These are phyloP conservation scores for Nesoenas mayeri DNA, from an alignment of 2,113 vertebrate genomes.

Conservation along the genomic window DNA sequence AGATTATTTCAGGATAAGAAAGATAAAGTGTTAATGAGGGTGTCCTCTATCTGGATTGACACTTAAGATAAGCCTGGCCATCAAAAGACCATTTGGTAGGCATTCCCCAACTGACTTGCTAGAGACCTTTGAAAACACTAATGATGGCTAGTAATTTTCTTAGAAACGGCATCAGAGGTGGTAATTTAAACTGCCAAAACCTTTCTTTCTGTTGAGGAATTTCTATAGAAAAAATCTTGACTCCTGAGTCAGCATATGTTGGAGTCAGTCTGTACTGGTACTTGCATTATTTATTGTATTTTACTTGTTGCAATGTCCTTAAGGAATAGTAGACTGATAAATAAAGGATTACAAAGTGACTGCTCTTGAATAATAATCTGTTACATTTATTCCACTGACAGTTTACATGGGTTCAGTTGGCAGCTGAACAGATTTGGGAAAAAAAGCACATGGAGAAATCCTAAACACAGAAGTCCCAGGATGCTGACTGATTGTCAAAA, in stretches of 20 bases:
- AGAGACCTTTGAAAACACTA: background rate
- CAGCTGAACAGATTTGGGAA: background rate
- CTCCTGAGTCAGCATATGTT: background rate
- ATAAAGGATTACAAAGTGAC: background rate
- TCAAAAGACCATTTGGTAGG: background rate
- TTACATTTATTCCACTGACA: background rate
- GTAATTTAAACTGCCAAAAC: background rate
- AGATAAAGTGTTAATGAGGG: background rate
- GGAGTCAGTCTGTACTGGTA: background rate
- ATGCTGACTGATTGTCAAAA: background rate
- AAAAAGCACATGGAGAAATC: background rate
- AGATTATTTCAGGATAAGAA: background rate
- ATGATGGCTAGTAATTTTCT: background rate
- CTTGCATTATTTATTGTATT: fast-evolving
- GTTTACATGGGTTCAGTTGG: background rate
- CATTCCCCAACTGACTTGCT: background rate
- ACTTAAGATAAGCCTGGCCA: background rate
- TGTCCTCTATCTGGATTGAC: background rate
- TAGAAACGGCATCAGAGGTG: background rate
- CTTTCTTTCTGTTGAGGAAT: background rate
- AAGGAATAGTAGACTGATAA: background rate
- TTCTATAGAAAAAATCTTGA: background rate
- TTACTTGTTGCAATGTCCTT: background rate
- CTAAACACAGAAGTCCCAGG: background rate
- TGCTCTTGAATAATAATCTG: background rate